These are phyloP conservation scores for Drosophila algonquin DNA, from an alignment of 2,888 invertebrate genomes.

Conservation along the genomic window DNA sequence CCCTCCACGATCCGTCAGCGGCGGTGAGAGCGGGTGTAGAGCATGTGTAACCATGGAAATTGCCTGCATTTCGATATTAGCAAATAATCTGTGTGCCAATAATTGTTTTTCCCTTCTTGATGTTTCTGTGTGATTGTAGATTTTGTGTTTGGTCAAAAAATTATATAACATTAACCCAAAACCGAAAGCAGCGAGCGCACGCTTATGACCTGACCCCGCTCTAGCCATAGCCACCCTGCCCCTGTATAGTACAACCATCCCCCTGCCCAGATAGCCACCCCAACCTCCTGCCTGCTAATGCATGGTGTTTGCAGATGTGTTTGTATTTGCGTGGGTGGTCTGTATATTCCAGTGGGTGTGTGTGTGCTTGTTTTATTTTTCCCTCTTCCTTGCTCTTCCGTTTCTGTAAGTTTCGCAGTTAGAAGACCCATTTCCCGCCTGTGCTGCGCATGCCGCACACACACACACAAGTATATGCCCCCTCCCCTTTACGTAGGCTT, in stretches of 20 bases:
- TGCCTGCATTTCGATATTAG: not conserved
- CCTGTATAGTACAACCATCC: not conserved
- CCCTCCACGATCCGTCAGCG: constrained; percentile 22
- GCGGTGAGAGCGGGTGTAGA: constrained; percentile 42
- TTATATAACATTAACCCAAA: constrained; percentile 62
- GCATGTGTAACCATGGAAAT: constrained; percentile 12
- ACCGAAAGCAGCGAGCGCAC: constrained; percentile 49
- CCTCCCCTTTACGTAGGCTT: constrained; percentile 7
- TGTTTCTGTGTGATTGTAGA: constrained; percentile 17
- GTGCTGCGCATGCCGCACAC: constrained; percentile 65
- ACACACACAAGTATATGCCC: too few species aligned
- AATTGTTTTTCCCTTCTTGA: not conserved
- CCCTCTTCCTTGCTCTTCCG: constrained; percentile 28
- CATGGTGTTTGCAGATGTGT: constrained; percentile 40
- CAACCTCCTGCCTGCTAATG: not conserved
- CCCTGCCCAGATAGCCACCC: not conserved
- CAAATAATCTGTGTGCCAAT: not conserved
- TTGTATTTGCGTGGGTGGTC: constrained; percentile 1
- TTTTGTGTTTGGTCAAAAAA: constrained; percentile 45
- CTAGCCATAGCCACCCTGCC: not conserved
- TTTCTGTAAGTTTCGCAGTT: constrained; percentile 60
- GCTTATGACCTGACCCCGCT: constrained; percentile 47
- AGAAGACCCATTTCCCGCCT: constrained; percentile 11
- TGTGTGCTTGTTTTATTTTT: constrained; percentile 34
- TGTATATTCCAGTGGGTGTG: constrained; percentile 3